These are phyloP conservation scores for Rousettus madagascariensis DNA, from an alignment of 2,797 vertebrate genomes.

Conservation along the genomic window DNA sequence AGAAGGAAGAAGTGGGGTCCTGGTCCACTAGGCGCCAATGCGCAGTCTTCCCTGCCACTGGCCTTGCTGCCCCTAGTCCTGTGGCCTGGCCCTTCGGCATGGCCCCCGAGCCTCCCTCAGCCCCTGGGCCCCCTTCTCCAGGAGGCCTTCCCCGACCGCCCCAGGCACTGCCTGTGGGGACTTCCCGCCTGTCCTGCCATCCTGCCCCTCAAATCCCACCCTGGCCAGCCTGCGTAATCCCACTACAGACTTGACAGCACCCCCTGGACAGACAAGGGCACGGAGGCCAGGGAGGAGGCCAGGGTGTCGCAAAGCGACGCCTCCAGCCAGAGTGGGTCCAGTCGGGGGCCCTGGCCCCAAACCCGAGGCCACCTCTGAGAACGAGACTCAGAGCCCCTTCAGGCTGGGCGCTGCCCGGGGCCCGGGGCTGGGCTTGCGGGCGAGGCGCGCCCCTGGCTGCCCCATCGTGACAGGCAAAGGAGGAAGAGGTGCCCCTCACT, in stretches of 20 bases:
- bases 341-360: neutral
- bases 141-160: neutral
- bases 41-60: neutral
- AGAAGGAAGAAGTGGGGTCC: neutral
- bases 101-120: neutral
- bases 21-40: neutral
- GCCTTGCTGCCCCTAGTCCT: neutral
- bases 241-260: neutral
- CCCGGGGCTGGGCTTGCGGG: neutral
- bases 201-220: too few relatives aligned
- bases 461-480: rapidly evolving
- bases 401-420: rapidly evolving
- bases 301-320: neutral
- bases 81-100: neutral
- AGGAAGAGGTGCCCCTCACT: too few relatives aligned
- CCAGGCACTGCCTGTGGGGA: too few relatives aligned
- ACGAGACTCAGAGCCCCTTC: neutral
- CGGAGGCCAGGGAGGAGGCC: neutral
- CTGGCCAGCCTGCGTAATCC: neutral
- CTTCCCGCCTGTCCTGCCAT: neutral
- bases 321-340: neutral
- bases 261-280: neutral
- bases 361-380: neutral
- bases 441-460: rapidly evolving
- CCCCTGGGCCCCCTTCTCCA: neutral